Percentiles rank a stretch among this genome's conserved stretches.
Evolutionary conservation across 2,888 invertebrate species (phyloP).

Genomic region (Flexamia atlantica): DNA sequence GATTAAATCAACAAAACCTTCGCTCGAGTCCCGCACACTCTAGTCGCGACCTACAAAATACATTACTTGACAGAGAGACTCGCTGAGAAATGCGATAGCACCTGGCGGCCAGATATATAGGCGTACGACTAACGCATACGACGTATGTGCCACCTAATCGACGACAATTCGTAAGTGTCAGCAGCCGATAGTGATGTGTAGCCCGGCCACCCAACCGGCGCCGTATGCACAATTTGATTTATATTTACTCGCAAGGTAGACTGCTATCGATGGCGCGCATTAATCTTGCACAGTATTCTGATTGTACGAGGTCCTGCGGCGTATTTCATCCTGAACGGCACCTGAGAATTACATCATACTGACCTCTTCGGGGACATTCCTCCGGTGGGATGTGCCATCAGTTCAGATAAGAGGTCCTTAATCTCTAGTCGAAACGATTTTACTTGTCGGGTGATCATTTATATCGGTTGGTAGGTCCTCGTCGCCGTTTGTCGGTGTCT

Average conservation of each 20-base stretch:
- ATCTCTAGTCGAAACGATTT: too few relatives aligned
- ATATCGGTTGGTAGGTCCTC: too few relatives aligned
- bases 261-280: constrained; percentile 42
- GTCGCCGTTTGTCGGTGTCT: too few relatives aligned
- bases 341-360: neutral
- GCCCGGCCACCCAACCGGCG: constrained; percentile 30
- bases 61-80: neutral
- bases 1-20: too few relatives aligned
- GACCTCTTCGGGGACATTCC: neutral
- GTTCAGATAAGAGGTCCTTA: too few relatives aligned
- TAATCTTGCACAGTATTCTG: constrained; percentile 46
- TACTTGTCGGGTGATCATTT: too few relatives aligned
- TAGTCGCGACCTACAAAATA: neutral
- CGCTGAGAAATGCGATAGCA: constrained; percentile 19
- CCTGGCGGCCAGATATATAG: constrained; percentile 14
- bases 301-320: constrained; percentile 21
- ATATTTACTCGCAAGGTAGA: constrained; percentile 47
- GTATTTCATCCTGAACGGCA: constrained; percentile 31
- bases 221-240: constrained; percentile 51
- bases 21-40: neutral
- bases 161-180: constrained; percentile 47
- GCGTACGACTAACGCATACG: constrained; percentile 10
- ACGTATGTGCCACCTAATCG: constrained; percentile 47
- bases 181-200: constrained; percentile 54
- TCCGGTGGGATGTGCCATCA: neutral